phyloP scores from a whole-genome alignment of 2,113 vertebrate species.

The Semnornis frantzii region DNA sequence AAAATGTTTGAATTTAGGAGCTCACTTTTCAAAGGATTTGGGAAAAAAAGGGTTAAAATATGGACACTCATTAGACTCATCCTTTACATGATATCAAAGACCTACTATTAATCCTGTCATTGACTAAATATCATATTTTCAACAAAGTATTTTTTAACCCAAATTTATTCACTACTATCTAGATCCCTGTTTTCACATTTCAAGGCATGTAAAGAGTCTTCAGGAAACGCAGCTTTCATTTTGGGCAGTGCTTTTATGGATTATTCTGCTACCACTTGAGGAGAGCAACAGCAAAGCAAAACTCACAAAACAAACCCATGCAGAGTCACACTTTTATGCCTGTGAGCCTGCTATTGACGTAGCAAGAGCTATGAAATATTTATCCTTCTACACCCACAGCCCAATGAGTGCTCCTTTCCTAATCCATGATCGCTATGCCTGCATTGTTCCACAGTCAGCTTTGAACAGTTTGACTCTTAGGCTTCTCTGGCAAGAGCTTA shows the following conservation, averaged over 20 bases:
- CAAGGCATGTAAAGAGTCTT: not conserved
- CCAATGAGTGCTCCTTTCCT: not conserved
- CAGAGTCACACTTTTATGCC: not conserved
- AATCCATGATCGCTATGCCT: not conserved
- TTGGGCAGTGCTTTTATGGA: not conserved
- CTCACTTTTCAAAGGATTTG: not conserved
- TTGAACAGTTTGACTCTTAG: constrained; percentile 15
- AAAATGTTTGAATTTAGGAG: not conserved
- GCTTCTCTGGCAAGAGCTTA: constrained; percentile 39
- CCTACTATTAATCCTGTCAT: not conserved
- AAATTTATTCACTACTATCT: not conserved
- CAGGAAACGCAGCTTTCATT: not conserved
- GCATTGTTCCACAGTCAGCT: constrained; percentile 12
- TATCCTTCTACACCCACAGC: not conserved
- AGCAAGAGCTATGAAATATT: not conserved
- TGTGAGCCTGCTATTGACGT: not conserved
- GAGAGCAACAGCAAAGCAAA: not conserved
- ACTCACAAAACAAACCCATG: not conserved
- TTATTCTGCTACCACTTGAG: not conserved
- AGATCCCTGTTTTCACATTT: not conserved
- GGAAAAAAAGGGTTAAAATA: not conserved
- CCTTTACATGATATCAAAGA: not conserved
- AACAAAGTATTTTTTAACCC: not conserved
- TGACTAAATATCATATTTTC: not conserved
- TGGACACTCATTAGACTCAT: not conserved